Base-by-base conservation (phyloP, 2,888 invertebrate species). In the Orthosia gothica region DNA sequence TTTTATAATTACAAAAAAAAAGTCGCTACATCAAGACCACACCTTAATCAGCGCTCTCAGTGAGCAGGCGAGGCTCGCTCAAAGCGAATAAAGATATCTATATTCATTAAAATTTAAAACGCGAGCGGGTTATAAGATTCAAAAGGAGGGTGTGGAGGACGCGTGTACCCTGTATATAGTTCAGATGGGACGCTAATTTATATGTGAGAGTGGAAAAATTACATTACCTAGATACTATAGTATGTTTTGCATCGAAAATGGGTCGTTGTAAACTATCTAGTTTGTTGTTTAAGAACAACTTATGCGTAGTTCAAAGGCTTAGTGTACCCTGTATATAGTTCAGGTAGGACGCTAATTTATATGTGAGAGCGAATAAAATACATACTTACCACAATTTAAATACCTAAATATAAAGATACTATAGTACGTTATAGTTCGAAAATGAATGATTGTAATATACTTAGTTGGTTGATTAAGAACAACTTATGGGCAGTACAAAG, bases 41-140 rank as follows among this genome's bases (percentile, higher is more conserved):
- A 79, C 85, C 90, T 89, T 90, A 88, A 91, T 87, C 83, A 89
- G 82, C 84, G 85, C 90, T 82, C 87, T 82, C 84, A 76, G 68
- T 76, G 87, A 82, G 87, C 89, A 87, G 86, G 87, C 89, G 89
- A 87, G 88, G 90, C 91, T 89, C 93, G 91, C 91, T 94, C 93
- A 92, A 92, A 93, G 93, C 93, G 93, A 93, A 95, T 95, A 95
- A 95, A 94, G 95, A 94, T 95, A 95, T 95, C 94, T 95, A 93
- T 95, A 95, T 95, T 94, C 94, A 95, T 95, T 95, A 95, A 95
- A 94, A 95, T 95, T 95, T 95, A 94, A 95, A 95, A 95, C 94
- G 93, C 94, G 93, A 91, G 91, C 92, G 92, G 91, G 93, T 92
- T 93, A 93, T 95, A 95, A 94, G 93, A 94, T 92, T 93, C 93